Percentiles rank a stretch among this genome's conserved stretches.
phyloP scores from a whole-genome alignment of 2,797 vertebrate species.

The Craterocephalus amniculus region DNA sequence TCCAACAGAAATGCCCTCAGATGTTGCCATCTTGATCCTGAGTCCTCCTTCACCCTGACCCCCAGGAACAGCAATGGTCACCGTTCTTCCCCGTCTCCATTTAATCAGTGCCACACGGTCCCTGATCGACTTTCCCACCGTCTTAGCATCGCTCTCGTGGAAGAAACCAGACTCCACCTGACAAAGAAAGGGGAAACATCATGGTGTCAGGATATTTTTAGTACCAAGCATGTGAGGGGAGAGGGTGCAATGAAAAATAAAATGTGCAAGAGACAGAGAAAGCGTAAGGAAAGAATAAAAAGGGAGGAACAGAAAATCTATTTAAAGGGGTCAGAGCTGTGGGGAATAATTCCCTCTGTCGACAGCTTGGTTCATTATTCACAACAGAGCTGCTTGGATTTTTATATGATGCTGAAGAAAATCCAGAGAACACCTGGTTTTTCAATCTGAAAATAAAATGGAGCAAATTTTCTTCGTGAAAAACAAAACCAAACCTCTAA shows the following conservation, averaged over 20 bases:
- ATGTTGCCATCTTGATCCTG: constrained; percentile 61
- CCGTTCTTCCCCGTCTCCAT: constrained; percentile 91
- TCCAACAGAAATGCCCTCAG: constrained; percentile 81
- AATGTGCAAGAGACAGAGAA: constrained; percentile 28
- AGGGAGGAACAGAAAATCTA: constrained; percentile 56
- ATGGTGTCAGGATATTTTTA: constrained; percentile 64
- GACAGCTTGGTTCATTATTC: constrained; percentile 50
- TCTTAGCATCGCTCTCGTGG: constrained; percentile 93
- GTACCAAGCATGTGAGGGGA: constrained; percentile 48
- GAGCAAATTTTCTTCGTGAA: neutral
- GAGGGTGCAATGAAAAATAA: constrained; percentile 35
- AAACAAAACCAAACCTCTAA: neutral
- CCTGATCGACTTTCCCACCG: constrained; percentile 93
- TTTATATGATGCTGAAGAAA: constrained; percentile 25
- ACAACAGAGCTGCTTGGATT: constrained; percentile 33
- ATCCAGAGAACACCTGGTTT: constrained; percentile 1
- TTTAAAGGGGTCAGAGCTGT: constrained; percentile 58
- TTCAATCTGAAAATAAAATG: neutral
- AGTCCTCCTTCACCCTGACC: constrained; percentile 75
- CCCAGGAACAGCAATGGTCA: constrained; percentile 77
- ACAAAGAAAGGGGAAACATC: constrained; percentile 47
- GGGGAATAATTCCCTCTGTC: constrained; percentile 53
- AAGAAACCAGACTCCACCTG: constrained; percentile 96
- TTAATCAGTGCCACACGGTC: constrained; percentile 93
- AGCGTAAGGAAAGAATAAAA: constrained; percentile 37